Evolutionary conservation across 2,888 invertebrate species (phyloP).

Genomic region (Thera britannica): DNA sequence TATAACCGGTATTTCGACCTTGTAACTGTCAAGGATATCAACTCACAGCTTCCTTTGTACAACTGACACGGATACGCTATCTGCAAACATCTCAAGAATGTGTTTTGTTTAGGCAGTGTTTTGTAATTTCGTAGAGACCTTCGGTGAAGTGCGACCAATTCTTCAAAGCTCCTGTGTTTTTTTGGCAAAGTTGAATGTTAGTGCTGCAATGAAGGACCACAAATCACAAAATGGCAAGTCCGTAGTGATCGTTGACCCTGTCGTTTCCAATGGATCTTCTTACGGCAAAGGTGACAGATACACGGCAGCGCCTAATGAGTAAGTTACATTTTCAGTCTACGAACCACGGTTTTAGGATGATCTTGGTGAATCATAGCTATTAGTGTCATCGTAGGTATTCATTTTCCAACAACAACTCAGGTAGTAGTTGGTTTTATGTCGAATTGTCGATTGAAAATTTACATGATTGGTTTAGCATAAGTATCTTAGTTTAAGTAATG

Average conservation of each 20-base stretch:
- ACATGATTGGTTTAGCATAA: too few species aligned
- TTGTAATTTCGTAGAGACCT: constrained; percentile 17
- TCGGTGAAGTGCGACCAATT: constrained; percentile 18
- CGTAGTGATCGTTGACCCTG: constrained; percentile 46
- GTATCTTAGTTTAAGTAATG: too few species aligned
- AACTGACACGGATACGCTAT: constrained; percentile 46
- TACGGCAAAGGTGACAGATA: constrained; percentile 78
- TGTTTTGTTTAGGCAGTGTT: constrained; percentile 36
- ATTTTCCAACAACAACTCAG: constrained; percentile 14
- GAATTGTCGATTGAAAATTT: too few species aligned
- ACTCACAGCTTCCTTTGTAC: constrained; percentile 68
- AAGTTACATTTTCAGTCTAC: constrained; percentile 51
- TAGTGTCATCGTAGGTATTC: not conserved
- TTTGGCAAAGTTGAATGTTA: constrained; percentile 39
- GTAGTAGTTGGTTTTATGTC: too few species aligned
- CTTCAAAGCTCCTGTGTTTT: constrained; percentile 14
- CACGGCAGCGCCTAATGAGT: constrained; percentile 80
- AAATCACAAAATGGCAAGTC: constrained; percentile 64
- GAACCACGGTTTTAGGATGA: constrained; percentile 1
- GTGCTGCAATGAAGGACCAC: constrained; percentile 65
- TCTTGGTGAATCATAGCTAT: constrained; percentile 24
- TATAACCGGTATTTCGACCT: constrained; percentile 61
- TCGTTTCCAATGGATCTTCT: constrained; percentile 63
- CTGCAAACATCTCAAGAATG: constrained; percentile 29
- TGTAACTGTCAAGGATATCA: constrained; percentile 78